phyloP scores from a whole-genome alignment of 2,888 invertebrate genomes.

The Mylabris sibirica region DNA sequence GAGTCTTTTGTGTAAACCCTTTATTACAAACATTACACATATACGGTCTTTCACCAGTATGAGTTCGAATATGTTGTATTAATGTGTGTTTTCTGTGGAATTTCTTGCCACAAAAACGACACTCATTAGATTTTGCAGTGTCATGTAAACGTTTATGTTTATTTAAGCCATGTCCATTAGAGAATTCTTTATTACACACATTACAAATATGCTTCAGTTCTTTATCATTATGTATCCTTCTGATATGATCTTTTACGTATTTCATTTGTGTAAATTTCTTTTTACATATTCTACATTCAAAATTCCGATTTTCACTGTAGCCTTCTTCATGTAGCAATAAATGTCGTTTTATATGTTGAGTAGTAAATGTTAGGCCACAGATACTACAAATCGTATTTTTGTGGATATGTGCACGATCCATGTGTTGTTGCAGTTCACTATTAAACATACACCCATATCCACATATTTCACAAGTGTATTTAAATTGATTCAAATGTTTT shows the following conservation, averaged over 20 bases:
- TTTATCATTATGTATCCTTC: constrained; percentile 46
- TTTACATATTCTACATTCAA: constrained; percentile 51
- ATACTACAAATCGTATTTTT: constrained; percentile 44
- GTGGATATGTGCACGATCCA: constrained; percentile 37
- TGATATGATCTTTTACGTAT: constrained; percentile 44
- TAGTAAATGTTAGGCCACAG: too few species aligned
- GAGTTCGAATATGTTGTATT: constrained; percentile 35
- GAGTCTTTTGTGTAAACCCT: background rate
- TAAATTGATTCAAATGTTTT: constrained; percentile 64
- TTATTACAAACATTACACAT: background rate
- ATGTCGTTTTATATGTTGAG: too few species aligned
- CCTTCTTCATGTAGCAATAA: constrained; percentile 43
- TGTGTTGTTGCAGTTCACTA: constrained; percentile 34
- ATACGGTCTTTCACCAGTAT: constrained; percentile 52
- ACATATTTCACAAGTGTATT: constrained; percentile 61
- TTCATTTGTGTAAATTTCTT: constrained; percentile 49
- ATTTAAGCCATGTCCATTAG: constrained; percentile 44
- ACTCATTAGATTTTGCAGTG: background rate
- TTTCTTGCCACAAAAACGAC: constrained; percentile 23
- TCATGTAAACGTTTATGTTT: constrained; percentile 12
- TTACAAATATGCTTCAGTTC: constrained; percentile 29
- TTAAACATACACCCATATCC: constrained; percentile 46
- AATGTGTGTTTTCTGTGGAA: background rate
- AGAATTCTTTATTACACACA: constrained; percentile 45
- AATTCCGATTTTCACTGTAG: constrained; percentile 44